These are phyloP conservation scores for Leucopsar rothschildi DNA, from an alignment of 2,113 vertebrate species.

Conservation along the genomic window DNA sequence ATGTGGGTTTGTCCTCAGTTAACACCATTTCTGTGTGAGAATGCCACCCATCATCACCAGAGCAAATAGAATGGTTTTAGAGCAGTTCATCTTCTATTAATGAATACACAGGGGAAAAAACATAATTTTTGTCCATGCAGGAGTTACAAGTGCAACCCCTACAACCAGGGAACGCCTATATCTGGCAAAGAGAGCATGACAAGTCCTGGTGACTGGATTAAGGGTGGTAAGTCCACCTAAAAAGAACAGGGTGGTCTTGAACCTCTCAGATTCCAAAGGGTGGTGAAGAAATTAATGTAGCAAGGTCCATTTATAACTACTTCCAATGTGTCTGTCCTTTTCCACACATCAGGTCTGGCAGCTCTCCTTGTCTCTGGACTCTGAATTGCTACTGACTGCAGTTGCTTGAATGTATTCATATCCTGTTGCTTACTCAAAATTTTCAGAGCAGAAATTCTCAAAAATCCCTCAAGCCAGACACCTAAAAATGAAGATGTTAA, in stretches of 20 bases:
- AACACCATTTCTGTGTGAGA: neutral
- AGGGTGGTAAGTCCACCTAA: neutral
- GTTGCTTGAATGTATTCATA: neutral
- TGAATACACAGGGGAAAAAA: fast-evolving
- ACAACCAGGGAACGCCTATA: neutral
- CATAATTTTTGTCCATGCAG: neutral
- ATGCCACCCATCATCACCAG: neutral
- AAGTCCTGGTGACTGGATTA: neutral
- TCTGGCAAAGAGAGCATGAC: neutral
- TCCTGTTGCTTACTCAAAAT: neutral
- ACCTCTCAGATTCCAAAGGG: neutral
- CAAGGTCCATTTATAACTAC: neutral
- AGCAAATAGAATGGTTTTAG: neutral
- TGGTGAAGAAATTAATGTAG: neutral
- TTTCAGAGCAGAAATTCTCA: neutral
- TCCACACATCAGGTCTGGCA: neutral
- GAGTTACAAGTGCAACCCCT: neutral
- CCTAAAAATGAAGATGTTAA: neutral
- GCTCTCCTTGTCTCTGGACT: neutral
- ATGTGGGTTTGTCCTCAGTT: neutral
- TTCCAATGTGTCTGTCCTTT: neutral
- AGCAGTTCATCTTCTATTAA: neutral
- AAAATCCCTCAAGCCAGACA: neutral
- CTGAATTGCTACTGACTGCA: neutral
- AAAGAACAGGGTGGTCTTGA: neutral